phyloP scores from a whole-genome alignment of 2,888 invertebrate species.

The Pandemis corylana region DNA sequence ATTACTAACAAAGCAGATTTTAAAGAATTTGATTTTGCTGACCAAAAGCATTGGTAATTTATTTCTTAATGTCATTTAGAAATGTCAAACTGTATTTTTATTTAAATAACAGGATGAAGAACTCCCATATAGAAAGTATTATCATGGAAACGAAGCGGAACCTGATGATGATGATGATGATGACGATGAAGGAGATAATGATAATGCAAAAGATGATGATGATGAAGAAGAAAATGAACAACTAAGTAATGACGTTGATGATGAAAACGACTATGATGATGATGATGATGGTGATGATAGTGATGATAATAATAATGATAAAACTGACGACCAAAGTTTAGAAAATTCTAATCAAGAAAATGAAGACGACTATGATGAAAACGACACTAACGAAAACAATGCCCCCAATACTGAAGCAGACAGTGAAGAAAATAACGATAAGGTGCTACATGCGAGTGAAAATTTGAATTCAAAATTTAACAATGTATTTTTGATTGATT shows the following conservation, averaged over 20 bases:
- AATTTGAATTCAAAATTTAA: slow-evolving; percentile 19
- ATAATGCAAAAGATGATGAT: slow-evolving; percentile 56
- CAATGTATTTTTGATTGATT: slow-evolving; percentile 54
- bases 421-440: slow-evolving; percentile 44
- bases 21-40: neutral
- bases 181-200: slow-evolving; percentile 50
- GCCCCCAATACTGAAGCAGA: slow-evolving; percentile 45
- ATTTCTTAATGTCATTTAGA: neutral
- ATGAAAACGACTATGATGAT: slow-evolving; percentile 46
- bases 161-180: slow-evolving; percentile 53
- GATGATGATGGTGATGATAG: slow-evolving; percentile 15
- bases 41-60: neutral
- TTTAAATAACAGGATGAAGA: slow-evolving; percentile 51
- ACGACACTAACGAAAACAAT: slow-evolving; percentile 58
- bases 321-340: slow-evolving; percentile 44
- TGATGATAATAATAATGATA: slow-evolving; percentile 46
- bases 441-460: slow-evolving; percentile 61
- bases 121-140: slow-evolving; percentile 41
- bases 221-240: slow-evolving; percentile 57
- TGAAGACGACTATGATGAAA: slow-evolving; percentile 54
- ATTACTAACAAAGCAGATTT: neutral
- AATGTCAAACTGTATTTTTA: slow-evolving; percentile 1
- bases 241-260: slow-evolving; percentile 15
- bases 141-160: slow-evolving; percentile 52
- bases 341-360: slow-evolving; percentile 25